phyloP scores from a whole-genome alignment of 1,140 invertebrate genomes.

The Aphidius gifuensis region DNA sequence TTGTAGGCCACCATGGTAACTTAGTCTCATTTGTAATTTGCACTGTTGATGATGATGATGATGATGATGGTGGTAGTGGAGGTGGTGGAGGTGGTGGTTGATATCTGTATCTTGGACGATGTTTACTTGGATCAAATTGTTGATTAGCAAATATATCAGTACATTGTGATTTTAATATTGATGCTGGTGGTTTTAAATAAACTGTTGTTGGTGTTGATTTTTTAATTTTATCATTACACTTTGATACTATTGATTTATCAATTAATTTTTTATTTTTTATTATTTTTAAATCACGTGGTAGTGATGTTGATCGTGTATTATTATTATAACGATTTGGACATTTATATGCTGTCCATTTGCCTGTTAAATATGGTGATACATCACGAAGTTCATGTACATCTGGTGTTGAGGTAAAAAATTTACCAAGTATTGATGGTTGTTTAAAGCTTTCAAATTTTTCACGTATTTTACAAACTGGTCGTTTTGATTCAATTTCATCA shows the following conservation, averaged over 20 bases:
- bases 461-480: conserved; percentile 64
- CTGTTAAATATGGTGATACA: conserved; percentile 72
- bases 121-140: conserved; percentile 70
- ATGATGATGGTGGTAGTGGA: conserved; percentile 34
- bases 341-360: conserved; percentile 73
- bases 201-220: conserved; percentile 29
- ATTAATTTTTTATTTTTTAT: neutral
- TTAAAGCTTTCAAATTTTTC: conserved; percentile 62
- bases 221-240: conserved; percentile 24
- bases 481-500: conserved; percentile 48
- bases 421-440: conserved; percentile 67
- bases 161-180: conserved; percentile 62
- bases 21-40: conserved; percentile 41
- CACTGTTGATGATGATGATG: conserved; percentile 33
- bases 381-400: conserved; percentile 73
- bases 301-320: conserved; percentile 62
- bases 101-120: conserved; percentile 73
- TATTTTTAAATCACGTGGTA: conserved; percentile 50
- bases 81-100: conserved; percentile 59
- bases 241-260: conserved; percentile 8
- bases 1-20: conserved; percentile 49
- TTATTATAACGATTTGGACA: conserved; percentile 63
- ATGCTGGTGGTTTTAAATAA: conserved; percentile 48
- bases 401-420: conserved; percentile 79
- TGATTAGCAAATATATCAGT: conserved; percentile 65